Conservation (phyloP, 2,113 vertebrate genomes). For the Megaptera novaeangliae region DNA sequence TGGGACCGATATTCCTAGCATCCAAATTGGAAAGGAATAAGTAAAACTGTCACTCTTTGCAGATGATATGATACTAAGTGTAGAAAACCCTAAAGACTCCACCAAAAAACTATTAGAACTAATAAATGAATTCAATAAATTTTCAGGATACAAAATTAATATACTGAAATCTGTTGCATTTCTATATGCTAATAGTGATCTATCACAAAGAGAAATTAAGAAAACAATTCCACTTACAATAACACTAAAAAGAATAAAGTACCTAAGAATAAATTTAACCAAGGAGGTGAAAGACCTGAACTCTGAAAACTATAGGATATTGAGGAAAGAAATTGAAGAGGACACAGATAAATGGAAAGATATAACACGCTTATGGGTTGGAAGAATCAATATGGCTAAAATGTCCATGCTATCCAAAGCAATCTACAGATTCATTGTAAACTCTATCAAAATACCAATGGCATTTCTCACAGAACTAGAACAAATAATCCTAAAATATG, state of each 20-base stretch:
- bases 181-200: no score
- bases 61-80: no score
- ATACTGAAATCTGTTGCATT: no score
- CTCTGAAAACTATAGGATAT: background rate
- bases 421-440: background rate
- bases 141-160: no score
- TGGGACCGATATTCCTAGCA: background rate
- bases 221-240: background rate
- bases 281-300: background rate
- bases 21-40: background rate
- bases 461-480: background rate
- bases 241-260: background rate
- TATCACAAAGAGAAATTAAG: no score
- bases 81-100: no score
- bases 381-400: background rate
- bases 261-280: background rate
- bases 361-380: background rate
- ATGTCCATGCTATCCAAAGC: background rate
- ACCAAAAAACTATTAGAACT: no score
- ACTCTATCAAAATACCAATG: background rate
- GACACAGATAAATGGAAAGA: background rate
- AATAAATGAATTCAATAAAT: no score
- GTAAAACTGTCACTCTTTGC: no score
- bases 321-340: background rate
- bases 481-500: background rate